Conservation (phyloP, 1,140 invertebrate species). For the Eriosoma lanigerum region DNA sequence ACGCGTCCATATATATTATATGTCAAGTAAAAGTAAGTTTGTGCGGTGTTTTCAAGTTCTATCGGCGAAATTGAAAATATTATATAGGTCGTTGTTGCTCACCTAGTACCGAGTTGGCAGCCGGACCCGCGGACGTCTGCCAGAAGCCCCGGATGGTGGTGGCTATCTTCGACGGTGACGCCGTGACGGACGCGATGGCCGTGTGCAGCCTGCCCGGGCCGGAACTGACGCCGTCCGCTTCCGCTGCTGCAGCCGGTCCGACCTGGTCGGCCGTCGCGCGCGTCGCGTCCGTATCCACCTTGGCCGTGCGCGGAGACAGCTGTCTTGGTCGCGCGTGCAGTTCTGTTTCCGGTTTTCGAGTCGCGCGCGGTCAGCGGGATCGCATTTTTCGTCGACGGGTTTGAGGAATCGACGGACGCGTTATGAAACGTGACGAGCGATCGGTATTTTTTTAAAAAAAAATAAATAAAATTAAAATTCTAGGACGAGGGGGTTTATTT, state of each 20-base stretch:
- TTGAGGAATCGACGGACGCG: background rate
- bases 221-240: background rate
- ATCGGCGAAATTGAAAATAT: too few relatives aligned
- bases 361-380: too few relatives aligned
- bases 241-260: conserved; percentile 52
- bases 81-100: too few relatives aligned
- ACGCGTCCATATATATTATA: too few relatives aligned
- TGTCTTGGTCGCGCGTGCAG: background rate
- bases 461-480: too few relatives aligned
- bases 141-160: conserved; percentile 63
- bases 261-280: conserved; percentile 41
- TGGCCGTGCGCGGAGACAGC: background rate
- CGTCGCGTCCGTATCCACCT: conserved; percentile 41
- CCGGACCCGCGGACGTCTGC: conserved; percentile 36
- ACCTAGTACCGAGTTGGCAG: conserved; percentile 40
- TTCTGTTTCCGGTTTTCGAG: background rate
- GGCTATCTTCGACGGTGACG: conserved; percentile 63
- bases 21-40: too few relatives aligned
- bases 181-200: conserved; percentile 58
- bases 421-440: background rate
- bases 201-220: conserved; percentile 49
- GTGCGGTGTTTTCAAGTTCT: too few relatives aligned
- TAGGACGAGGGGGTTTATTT: too few relatives aligned
- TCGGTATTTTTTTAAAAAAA: too few relatives aligned
- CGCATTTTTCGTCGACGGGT: background rate